Evolutionary conservation across 2,113 vertebrate genomes (phyloP), one percentile per base, ranked within the genome.

Genomic region (Xiphias gladius): DNA sequence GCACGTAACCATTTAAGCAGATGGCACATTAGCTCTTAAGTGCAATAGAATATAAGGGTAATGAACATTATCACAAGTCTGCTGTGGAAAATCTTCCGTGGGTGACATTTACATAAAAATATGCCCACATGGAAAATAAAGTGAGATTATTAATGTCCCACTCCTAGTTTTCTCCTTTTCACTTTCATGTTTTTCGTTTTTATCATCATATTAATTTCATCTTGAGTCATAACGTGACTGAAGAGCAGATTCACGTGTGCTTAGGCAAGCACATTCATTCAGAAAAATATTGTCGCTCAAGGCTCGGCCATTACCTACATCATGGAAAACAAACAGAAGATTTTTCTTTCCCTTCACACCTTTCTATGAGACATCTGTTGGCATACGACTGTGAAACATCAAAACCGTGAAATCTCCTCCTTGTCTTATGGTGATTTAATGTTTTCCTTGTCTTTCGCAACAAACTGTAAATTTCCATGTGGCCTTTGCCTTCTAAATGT

Each of bases 401-500:
- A 82, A 69, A 85, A 76, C 72, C 76, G 8, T 30, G 16, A 75
- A 30, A 67, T 28, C 66, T 83, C 58, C 13, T 78, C 68, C 20
- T 5, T 76, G 55, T 62, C 76, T 80, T 83, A 22, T 80, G 72
- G 80, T 70, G 68, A 86, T 82, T 65, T 73, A 61, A 79, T 48
- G 32, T 76, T 86, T 78, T 86, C 50, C 50, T 43, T 32, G n/a
- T 22, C 52, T 91, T 82, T 87, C 4, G 12, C 48, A 81, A 85
- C 0, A 86, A 62, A 57, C 10, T 55, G 20, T 73, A 68, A 24
- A 46, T 83, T 91, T 93, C 91, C 90, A 86, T 7, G 13, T 26
- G 58, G 74, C 52, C 50, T 39, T 84, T 85, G 84, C 87, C 88
- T 66, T 90, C 83, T 88, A 89, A 93, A 93, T 88, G 92, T 91